Evolutionary conservation across 2,888 invertebrate genomes (phyloP).

Genomic region (Hypercompe scribonia): DNA sequence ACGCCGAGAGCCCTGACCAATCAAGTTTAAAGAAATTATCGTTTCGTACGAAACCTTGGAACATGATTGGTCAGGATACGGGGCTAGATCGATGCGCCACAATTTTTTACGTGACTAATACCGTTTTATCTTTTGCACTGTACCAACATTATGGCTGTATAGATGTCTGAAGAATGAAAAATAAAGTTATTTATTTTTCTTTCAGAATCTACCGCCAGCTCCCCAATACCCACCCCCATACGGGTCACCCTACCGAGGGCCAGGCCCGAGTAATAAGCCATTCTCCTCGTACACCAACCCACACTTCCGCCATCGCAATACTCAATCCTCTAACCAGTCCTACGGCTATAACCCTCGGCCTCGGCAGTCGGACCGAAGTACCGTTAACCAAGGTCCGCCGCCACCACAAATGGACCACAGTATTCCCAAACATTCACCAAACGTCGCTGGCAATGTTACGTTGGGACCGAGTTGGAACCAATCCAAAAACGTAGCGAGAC

Average conservation of each 20-base stretch:
- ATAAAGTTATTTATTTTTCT: slow-evolving; percentile 19
- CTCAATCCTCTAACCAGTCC: slow-evolving; percentile 29
- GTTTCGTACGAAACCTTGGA: neutral
- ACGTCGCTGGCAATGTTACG: slow-evolving; percentile 53
- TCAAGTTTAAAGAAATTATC: neutral
- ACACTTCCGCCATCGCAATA: slow-evolving; percentile 56
- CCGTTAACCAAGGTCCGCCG: slow-evolving; percentile 20
- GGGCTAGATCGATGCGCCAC: neutral
- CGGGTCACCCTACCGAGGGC: slow-evolving; percentile 61
- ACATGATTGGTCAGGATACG: neutral
- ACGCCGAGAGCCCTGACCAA: neutral
- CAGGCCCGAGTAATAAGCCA: slow-evolving; percentile 65
- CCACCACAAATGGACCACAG: slow-evolving; percentile 33
- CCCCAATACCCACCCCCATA: slow-evolving; percentile 70
- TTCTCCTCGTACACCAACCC: slow-evolving; percentile 70
- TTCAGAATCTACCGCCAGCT: slow-evolving; percentile 63
- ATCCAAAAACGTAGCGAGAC: slow-evolving; percentile 29
- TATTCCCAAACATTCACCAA: slow-evolving; percentile 69
- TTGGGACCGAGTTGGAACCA: slow-evolving; percentile 68
- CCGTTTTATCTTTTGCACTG: neutral
- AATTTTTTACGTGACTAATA: neutral
- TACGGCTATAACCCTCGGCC: slow-evolving; percentile 28
- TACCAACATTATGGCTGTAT: neutral
- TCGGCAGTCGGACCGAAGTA: slow-evolving; percentile 4
- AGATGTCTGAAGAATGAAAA: neutral